Conservation (phyloP, 1,140 invertebrate species). For the Teleopsis dalmanni region DNA sequence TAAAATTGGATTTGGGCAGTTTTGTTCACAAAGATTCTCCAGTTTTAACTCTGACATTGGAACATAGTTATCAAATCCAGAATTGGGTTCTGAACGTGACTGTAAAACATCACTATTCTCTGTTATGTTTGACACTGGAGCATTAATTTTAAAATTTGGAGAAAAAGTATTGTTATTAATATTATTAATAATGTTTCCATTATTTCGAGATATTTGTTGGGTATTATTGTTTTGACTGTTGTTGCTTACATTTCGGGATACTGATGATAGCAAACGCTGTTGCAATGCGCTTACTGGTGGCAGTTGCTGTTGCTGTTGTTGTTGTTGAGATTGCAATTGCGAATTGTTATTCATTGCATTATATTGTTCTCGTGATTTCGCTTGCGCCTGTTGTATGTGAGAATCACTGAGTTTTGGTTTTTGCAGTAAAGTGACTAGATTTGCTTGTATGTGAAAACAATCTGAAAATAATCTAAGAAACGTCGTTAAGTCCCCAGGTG, state of each 20-base stretch:
- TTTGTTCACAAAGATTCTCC: slow-evolving; percentile 42
- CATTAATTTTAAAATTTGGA: slow-evolving; percentile 42
- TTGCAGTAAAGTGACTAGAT: slow-evolving; percentile 73
- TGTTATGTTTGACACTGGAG: slow-evolving; percentile 32
- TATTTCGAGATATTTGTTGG: slow-evolving; percentile 11
- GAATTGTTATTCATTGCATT: slow-evolving; percentile 32
- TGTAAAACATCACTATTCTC: slow-evolving; percentile 18
- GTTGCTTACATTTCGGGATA: slow-evolving; percentile 22
- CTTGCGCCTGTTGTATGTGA: slow-evolving; percentile 44
- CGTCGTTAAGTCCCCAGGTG: slow-evolving; percentile 72
- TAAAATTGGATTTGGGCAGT: slow-evolving; percentile 32
- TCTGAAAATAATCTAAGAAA: slow-evolving; percentile 86
- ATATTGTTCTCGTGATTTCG: slow-evolving; percentile 37
- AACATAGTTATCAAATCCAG: slow-evolving; percentile 41
- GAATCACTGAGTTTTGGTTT: slow-evolving; percentile 59
- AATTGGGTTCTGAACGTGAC: slow-evolving; percentile 39
- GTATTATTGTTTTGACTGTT: slow-evolving; percentile 14
- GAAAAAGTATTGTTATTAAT: slow-evolving; percentile 30
- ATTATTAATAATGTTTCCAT: slow-evolving; percentile 20
- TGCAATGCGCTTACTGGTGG: slow-evolving; percentile 28
- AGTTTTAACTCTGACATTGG: slow-evolving; percentile 37
- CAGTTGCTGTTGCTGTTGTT: background rate
- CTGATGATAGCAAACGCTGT: slow-evolving; percentile 31
- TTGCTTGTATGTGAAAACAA: slow-evolving; percentile 82
- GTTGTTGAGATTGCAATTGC: background rate